Base-by-base conservation (phyloP, 92 coral and sea anemone species). In the Nematostella vectensis region DNA sequence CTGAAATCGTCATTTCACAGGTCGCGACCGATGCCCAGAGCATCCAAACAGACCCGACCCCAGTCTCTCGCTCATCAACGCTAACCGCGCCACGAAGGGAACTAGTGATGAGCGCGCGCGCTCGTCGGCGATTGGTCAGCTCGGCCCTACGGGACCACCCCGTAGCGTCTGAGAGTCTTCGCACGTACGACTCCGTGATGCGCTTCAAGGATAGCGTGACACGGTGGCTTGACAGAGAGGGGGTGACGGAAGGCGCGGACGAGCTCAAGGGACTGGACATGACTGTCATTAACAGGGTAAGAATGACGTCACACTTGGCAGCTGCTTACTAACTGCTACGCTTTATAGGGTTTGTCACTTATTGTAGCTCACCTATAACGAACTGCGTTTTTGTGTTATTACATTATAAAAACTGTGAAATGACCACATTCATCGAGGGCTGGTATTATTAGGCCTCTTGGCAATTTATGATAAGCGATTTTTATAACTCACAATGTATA, bases 61-160 rank as follows among this genome's bases (percentile, higher is more conserved):
- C 59, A 30, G 54, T 55, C 3, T 23, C 62, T 3, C 65, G 70
- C 23, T 45, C 83, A 15, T 54, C 61, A 11, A 52, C 79, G 31
- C 75, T 78, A 18, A 64, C 68, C 1, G 67, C 63, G 1, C 71
- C 79, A 11, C 63, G 67, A 6, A 65, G 82, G 27, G 58, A 78
- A 2, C 29, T 69, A 21, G 83, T 71, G 1, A 80, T 80, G 80
- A 93, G 99, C 68, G 95, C 88, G 17, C 77, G 84, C 10, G 96
- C 95, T 48, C 87, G 93, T 17, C 81, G 79, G 31, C 85, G 99
- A 45, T 78, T 93, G 38, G 69, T 93, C 22, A 81, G 79, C 56
- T 69, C 96, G 20, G 99, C 96, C 49, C 80, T 93, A 23, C 48
- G 70, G 23, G 99, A 82, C 6, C 77, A 93, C 50, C 88, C 88